Percentiles rank a stretch among this genome's conserved stretches.
These are phyloP conservation scores for Enteromius afrohamiltoni DNA, from an alignment of 2,797 vertebrate species.

Conservation along the genomic window DNA sequence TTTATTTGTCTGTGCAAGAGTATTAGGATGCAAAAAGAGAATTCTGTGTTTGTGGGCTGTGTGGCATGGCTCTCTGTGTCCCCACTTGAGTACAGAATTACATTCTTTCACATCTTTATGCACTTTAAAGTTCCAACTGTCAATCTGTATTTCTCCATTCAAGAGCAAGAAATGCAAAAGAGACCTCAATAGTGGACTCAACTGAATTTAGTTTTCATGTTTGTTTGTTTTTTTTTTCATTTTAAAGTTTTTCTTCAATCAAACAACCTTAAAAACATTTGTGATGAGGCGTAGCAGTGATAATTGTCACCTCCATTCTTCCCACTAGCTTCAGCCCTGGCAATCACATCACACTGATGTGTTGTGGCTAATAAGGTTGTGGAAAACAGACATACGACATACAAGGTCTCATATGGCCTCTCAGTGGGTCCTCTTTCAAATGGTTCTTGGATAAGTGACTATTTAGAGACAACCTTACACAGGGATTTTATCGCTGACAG, in stretches of 20 bases:
- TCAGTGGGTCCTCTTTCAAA: background rate
- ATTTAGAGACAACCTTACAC: background rate
- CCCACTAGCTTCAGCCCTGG: no score
- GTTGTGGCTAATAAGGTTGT: background rate
- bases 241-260: background rate
- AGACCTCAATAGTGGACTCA: background rate
- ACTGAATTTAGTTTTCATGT: background rate
- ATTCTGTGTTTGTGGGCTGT: no score
- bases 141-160: background rate
- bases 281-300: background rate
- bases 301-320: no score
- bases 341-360: no score
- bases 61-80: no score
- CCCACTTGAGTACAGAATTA: no score
- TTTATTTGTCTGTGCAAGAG: no score
- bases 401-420: background rate
- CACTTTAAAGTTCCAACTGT: background rate
- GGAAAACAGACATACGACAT: background rate
- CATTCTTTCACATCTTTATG: no score
- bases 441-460: background rate
- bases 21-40: no score
- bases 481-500: background rate
- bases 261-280: background rate
- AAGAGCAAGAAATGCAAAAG: background rate
- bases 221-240: background rate